Evolutionary conservation across 2,113 vertebrate genomes (phyloP), one percentile per base, ranked within the genome.

Genomic region (Gopherus evgoodei): DNA sequence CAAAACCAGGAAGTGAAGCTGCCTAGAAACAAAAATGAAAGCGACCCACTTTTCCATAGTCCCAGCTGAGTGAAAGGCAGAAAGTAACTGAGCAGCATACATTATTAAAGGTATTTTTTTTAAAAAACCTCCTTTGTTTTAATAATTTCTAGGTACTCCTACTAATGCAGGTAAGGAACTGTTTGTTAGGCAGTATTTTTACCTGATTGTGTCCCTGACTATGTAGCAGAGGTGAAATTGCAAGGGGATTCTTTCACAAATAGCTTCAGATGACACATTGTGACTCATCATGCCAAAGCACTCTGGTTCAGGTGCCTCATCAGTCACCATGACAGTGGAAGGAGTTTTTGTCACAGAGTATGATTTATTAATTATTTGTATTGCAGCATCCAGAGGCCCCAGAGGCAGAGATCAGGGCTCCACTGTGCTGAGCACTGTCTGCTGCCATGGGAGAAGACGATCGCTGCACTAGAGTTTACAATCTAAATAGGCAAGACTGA

Each of bases 41-140:
- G 21, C 1, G 47, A 59, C 86, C 25, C 25, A 25, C 29, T 24
- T 42, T 27, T 31, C 1, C 1, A 10, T 3, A 56, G 2, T 1
- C 0, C 17, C 2, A 2, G 86, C 79, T 16, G 81, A 94, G 86
- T 56, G 12, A 50, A 11, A 88, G 24, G 35, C 2, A 4, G 0
- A 1, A 86, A 27, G 42, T 65, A n/a, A 78, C 22, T 29, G 42
- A 47, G 12, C 4, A 27, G 75, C 75, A 25, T 78, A 47, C 5
- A 47, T 47, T 11, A 44, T 44, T 25, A 47, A 75, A 75, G 72
- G 38, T 44, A 7, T 75, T 75, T 42, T 72, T 75, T 4, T 3
- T 13, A 44, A 75, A 38, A 65, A 69, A 11, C 72, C 9, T 44
- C 1, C 38, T 38, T 47, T 14, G 11, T 14, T 29, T 25, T 47